Evolutionary conservation across 92 coral and sea anemone species (phyloP).

Genomic region (Porites lobata): DNA sequence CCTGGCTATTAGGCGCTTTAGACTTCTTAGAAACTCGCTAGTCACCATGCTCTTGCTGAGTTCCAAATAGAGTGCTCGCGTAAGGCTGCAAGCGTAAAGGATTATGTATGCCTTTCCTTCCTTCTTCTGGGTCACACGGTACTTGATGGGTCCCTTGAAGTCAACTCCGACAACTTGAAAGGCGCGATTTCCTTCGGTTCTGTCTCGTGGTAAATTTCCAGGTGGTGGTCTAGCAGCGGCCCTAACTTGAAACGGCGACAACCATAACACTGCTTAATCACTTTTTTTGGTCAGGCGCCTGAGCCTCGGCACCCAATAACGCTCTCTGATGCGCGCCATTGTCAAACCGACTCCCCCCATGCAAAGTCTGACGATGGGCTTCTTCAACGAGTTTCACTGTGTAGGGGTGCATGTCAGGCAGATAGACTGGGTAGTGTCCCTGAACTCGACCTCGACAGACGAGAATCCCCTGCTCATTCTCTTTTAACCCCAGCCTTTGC

Average conservation of each 20-base stretch:
- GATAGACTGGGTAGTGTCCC: conserved; percentile 25
- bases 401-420: background rate
- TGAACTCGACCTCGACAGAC: conserved; percentile 11
- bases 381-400: conserved; percentile 20
- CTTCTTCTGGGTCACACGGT: conserved; percentile 1
- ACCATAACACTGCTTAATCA: conserved; percentile 19
- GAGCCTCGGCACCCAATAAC: background rate
- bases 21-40: conserved; percentile 10
- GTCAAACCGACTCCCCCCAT: background rate
- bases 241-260: conserved; percentile 4
- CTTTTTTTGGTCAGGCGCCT: background rate
- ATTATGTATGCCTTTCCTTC: conserved; percentile 3
- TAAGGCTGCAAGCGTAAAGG: conserved; percentile 14
- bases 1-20: background rate
- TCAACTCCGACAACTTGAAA: conserved; percentile 29
- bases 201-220: conserved; percentile 1
- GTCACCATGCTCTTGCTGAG: conserved; percentile 16
- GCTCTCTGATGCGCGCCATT: background rate
- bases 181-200: background rate
- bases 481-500: background rate
- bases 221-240: conserved; percentile 2
- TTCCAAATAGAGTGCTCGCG: conserved; percentile 1
- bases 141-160: conserved; percentile 38
- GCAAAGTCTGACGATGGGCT: background rate
- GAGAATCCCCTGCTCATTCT: background rate